Evolutionary conservation across 2,888 invertebrate genomes (phyloP), one percentile per base, ranked within the genome.

Genomic region (Ophraella communa): DNA sequence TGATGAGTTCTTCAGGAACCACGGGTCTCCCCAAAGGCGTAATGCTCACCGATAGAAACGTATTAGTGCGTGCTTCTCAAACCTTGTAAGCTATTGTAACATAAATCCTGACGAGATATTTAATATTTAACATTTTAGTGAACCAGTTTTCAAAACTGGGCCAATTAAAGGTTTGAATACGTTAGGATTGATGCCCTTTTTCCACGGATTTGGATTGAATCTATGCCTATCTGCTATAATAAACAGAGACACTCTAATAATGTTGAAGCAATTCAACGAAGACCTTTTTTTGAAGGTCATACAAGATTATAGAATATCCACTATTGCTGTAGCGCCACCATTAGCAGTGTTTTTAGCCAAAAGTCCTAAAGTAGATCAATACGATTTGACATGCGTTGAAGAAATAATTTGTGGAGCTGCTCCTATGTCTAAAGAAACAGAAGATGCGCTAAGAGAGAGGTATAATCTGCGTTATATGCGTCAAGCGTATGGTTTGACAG

Each of bases 311-410:
- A 88, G 87, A 84, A 85, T 91, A 3, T 86, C 71, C 4, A 68
- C 68, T 47, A 53, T 81, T 47, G 62, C 74, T 11, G 82, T 93
- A 69, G 95, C 95, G 7, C 95, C 95, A 1, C 94, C 95, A 0
- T 83, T 95, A 33, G 87, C 93, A 78, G 87, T 94, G 33, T 92
- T 95, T 78, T 80, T 96, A 64, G 91, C 91, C 0, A 94, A 94
- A 80, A 89, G 91, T 78, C 93, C 94, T 0, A 82, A 92, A 54
- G 90, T 93, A 4, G 84, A 87, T 24, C 86, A 90, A 65, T 94
- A 90, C 76, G 90, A 95, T 79, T 82, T 95, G 61, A 87, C 89
- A 0, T 88, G 87, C 5, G 77, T 95, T 2, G 84, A 86, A 72
- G 85, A 86, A 44, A 83, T 94, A 49, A 85, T 90, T 79, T 89